Evolutionary conservation across 2,113 vertebrate genomes (phyloP).

Genomic region (Carollia perspicillata): DNA sequence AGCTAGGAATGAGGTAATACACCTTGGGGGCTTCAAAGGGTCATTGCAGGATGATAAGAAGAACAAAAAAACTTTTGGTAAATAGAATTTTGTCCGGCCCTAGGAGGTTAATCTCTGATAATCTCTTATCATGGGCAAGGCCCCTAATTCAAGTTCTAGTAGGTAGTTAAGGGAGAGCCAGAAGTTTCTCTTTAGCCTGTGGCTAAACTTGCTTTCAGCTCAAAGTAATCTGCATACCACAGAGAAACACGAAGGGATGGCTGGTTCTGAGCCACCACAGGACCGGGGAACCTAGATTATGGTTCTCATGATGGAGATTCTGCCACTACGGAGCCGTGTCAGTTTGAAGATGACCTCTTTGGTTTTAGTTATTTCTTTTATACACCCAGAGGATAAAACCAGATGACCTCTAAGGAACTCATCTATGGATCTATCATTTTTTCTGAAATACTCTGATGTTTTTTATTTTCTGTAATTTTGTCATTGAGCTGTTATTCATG

Average conservation of each 20-base stretch:
- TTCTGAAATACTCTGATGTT: background rate
- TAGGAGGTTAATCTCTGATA: background rate
- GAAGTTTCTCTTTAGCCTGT: background rate
- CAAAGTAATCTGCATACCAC: background rate
- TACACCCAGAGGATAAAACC: background rate
- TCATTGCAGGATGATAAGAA: background rate
- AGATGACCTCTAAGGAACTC: background rate
- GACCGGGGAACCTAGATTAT: background rate
- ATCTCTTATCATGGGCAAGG: background rate
- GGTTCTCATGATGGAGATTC: background rate
- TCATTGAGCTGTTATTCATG: background rate
- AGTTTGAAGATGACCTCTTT: background rate
- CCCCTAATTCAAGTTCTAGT: background rate
- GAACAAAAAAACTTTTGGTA: background rate
- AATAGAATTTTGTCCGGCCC: background rate
- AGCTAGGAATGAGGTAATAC: too few species aligned
- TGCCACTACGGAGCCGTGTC: background rate
- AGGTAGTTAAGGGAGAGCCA: background rate
- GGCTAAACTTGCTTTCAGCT: background rate
- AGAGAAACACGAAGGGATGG: background rate
- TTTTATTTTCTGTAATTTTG: background rate
- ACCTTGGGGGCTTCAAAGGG: too few species aligned
- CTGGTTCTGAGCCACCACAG: background rate
- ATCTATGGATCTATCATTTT: background rate
- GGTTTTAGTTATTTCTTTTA: background rate